A percentile compares a stretch with the other conserved stretches of the same genome.
Evolutionary conservation across 2,888 invertebrate species (phyloP).

Genomic region (Leptura quadrifasciata): DNA sequence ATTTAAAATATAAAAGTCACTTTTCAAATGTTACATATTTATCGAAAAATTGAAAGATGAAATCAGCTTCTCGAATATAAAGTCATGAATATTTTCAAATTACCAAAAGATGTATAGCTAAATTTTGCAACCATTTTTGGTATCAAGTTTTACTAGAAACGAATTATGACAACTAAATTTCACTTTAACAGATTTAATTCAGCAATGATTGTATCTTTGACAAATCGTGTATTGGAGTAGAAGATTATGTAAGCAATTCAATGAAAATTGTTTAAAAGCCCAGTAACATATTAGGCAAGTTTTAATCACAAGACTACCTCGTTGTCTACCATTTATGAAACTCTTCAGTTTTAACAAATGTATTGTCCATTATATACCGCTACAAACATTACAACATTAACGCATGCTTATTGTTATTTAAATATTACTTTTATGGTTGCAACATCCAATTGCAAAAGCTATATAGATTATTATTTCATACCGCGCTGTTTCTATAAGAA

Average conservation of each 20-base stretch:
- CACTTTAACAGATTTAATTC: too few relatives aligned
- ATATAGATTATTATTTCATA: conserved; percentile 4
- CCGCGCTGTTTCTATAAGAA: background rate
- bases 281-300: conserved; percentile 40
- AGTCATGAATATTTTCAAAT: too few relatives aligned
- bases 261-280: conserved; percentile 28
- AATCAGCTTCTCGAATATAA: too few relatives aligned
- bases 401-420: conserved; percentile 47
- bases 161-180: too few relatives aligned
- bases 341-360: conserved; percentile 46
- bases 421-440: conserved; percentile 17
- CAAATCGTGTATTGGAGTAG: background rate
- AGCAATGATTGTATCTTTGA: background rate
- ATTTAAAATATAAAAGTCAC: too few relatives aligned
- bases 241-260: background rate
- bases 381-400: conserved; percentile 56
- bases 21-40: too few relatives aligned
- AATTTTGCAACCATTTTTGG: too few relatives aligned
- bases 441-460: conserved; percentile 49
- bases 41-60: too few relatives aligned
- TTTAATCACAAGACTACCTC: conserved; percentile 59
- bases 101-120: too few relatives aligned
- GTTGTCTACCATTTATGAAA: conserved; percentile 55
- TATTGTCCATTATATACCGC: conserved; percentile 60
- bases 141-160: too few relatives aligned